Base-by-base conservation (phyloP, 1,140 invertebrate genomes). In the Zaprionus davidi region DNA sequence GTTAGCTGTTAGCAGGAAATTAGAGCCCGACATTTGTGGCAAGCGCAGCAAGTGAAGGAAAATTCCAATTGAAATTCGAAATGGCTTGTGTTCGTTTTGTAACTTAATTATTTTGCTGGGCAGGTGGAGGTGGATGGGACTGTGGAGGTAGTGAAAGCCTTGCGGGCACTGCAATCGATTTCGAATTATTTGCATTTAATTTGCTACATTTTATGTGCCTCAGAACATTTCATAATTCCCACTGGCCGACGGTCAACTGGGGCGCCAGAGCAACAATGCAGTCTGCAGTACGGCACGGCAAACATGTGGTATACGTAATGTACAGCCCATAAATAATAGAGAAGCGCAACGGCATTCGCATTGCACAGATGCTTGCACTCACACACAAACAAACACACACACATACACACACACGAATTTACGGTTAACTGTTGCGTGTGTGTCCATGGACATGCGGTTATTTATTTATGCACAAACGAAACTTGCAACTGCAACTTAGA, bases 381-480 rank as follows among this genome's bases (percentile, higher is more conserved):
- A 70, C 66, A 82, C 64, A 55, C 65, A 74, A 24, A 28, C 12
- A 63, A 20, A 41, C 34, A 28, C 66, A 82, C 57, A 24, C 36
- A 9, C n/a, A 46, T 2, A 31, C 2, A 31, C 20, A 41, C 3
- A 44, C 9, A 60, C 38, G 5, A 12, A 58, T 22, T 17, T 9
- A 26, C 46, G 5, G 22, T 49, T 46, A 41, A 26, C 46, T 22
- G 76, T 88, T 88, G 83, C 84, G 76, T 83, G 76, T 78, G 76
- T 83, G 76, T 71, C 65, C 77, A 71, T 63, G 77, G 59, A 58
- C 72, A 64, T 73, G 72, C 17, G 69, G 72, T 70, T 86, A 86
- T 86, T 87, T 88, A 82, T 85, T 85, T 85, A 82, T 76, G 74
- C 79, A 78, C 78, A 78, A 78, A 81, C 65, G 38, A 67, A 75